Evolutionary conservation across 2,113 vertebrate genomes (phyloP).

Genomic region (Ptychochromis oligacanthus): DNA sequence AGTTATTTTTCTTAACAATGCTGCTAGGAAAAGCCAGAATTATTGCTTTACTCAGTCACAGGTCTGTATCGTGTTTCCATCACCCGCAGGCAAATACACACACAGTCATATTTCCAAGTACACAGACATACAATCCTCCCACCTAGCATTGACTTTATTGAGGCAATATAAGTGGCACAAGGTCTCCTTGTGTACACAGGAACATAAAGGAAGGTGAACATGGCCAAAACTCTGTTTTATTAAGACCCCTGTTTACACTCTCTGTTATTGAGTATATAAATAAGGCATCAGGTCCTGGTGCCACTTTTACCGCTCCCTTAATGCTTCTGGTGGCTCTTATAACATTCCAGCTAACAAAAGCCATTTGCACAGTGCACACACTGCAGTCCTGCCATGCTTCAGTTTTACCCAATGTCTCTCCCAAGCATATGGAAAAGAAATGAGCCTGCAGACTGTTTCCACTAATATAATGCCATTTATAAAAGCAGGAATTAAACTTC

Average conservation of each 20-base stretch:
- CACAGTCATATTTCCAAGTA: constrained; percentile 5
- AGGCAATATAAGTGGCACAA: constrained; percentile 70
- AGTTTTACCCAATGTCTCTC: constrained; percentile 47
- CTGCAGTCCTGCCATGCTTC: neutral
- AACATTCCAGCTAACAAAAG: constrained; percentile 64
- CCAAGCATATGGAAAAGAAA: constrained; percentile 47
- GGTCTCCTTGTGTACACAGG: constrained; percentile 52
- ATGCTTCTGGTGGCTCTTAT: constrained; percentile 56
- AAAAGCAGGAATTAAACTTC: constrained; percentile 58
- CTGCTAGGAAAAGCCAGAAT: neutral
- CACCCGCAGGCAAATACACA: constrained; percentile 19
- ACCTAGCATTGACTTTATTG: constrained; percentile 61
- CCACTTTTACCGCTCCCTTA: constrained; percentile 68
- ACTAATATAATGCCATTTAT: constrained; percentile 61
- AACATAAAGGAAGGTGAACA: constrained; percentile 54
- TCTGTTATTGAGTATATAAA: constrained; percentile 78
- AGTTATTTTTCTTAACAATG: constrained; percentile 5
- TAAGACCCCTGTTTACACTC: constrained; percentile 73
- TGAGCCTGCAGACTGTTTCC: constrained; percentile 46
- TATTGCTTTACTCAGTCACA: constrained; percentile 28
- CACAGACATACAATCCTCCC: constrained; percentile 35
- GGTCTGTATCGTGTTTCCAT: constrained; percentile 34
- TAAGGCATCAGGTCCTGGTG: constrained; percentile 54
- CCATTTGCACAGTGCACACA: constrained; percentile 44
- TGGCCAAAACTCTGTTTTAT: constrained; percentile 65